Base-by-base conservation (phyloP, 2,888 invertebrate species). In the Magallana nippona region DNA sequence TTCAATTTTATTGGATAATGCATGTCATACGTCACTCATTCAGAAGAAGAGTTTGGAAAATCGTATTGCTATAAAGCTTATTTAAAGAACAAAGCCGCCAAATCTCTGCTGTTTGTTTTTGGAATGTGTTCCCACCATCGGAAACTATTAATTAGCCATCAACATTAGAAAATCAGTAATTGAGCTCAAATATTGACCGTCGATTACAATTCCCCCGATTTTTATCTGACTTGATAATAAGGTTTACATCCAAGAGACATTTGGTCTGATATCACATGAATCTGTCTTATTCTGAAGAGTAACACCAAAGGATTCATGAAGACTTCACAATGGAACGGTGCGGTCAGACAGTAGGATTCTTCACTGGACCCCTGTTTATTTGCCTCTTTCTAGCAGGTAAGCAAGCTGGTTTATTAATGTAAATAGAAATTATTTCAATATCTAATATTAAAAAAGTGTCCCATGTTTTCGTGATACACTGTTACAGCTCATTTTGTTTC, bases 21-120 rank as follows among this genome's bases (percentile, higher is more conserved):
- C 71, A 71, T 71, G 71, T 13, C 71, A 27, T 71, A 71, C 71
- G 71, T 71, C 71, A 71, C 15, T 71, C 71, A 71, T 71, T 71
- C 22, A 71, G 71, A 71, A 71, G 15, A 32, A 27, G 22, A 62
- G 17, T 62, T 71, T 32, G 32, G 13, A 71, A 15, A 32, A 15
- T 71, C 71, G 22, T 22, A 32, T 71, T 71, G 27, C 27, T 15
- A 11, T 71, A 44, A 32, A 71, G 71, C 71, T 71, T 71, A 71
- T 71, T 71, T 71, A 71, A 71, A 71, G 71, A 71, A 32, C 71
- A 32, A 71, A 71, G 71, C 27, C 32, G 22, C 71, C 22, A 71
- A 71, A 71, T 71, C 71, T 71, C 27, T 15, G 71, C 32, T 71
- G 71, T 71, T 71, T 71, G 71, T 71, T 71, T 63, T 32, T 22